phyloP scores from a whole-genome alignment of 2,797 vertebrate genomes.

The Gorsachius magnificus region DNA sequence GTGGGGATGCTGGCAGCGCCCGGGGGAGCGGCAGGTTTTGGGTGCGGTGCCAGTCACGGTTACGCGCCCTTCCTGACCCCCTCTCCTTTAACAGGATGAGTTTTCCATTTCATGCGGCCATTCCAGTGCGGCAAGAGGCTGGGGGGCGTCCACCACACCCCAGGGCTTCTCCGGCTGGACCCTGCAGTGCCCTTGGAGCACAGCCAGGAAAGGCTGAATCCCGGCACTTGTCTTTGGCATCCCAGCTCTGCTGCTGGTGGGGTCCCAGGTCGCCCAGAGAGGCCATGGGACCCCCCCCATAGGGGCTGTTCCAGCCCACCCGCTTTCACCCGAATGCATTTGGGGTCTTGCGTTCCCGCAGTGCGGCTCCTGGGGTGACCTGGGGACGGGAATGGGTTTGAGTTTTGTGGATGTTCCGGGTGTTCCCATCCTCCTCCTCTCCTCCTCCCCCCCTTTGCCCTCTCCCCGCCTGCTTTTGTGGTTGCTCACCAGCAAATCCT shows the following conservation, averaged over 20 bases:
- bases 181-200: accelerated
- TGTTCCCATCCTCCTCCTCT: accelerated
- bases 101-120: accelerated
- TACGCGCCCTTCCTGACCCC: accelerated
- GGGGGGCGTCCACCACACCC: accelerated
- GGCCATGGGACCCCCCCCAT: accelerated
- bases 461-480: background rate
- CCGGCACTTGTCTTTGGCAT: accelerated
- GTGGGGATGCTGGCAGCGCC: background rate
- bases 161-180: background rate
- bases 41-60: accelerated
- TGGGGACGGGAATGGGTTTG: background rate
- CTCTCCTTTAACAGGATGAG: accelerated
- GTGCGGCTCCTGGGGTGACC: accelerated
- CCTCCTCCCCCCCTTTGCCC: background rate
- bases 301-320: background rate
- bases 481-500: background rate
- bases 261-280: too few species aligned
- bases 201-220: accelerated
- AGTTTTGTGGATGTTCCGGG: background rate
- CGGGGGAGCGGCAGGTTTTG: background rate
- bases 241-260: background rate
- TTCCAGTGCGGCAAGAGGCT: too few species aligned
- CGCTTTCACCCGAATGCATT: accelerated
- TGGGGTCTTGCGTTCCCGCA: background rate